Evolutionary conservation across 2,888 invertebrate species (phyloP), one percentile per base, ranked within the genome.

Genomic region (Heteropelma amictum): DNA sequence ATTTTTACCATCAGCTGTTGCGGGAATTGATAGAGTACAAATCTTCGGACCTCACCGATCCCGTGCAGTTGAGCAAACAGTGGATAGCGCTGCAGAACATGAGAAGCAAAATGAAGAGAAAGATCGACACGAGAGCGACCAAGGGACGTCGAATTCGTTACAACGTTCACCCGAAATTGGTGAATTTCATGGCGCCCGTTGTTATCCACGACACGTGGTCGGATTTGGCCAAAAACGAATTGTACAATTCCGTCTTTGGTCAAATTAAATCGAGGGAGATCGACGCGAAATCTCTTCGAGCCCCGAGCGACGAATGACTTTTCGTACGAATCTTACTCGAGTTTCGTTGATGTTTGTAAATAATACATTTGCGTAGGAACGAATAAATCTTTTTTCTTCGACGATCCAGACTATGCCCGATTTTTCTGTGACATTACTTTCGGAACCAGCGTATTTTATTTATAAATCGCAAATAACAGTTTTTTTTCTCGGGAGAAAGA

Each of bases 1-100:
- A 99, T 87, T 99, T 99, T 88, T 99, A 99, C 89, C 98, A 98
- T 89, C 96, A 97, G 84, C 91, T 98, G 64, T 90, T 99, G 45
- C 91, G 97, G 77, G 98, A 98, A 88, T 90, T 99, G 38, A 98
- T 99, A 77, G 97, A 98, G 87, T 94, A 94, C 78, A 98, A 98
- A 89, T 94, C 97, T 0, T 93, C 94, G 2, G 94, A 94, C 83
- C 92, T 95, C 7, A 94, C 94, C 0, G 97, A 97, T 90, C 96
- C 97, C 0, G 92, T 95, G 6, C 95, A 96, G 81, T 91, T 98
- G 45, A 95, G 96, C 85, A 93, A 95, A 79, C 97, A 98, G 84
- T 98, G 96, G 95, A 93, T 97, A 76, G 95, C 97, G 74, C 90
- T 99, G 72, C 98, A 98, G 87, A 97, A 95, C 88, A 91, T 98